A percentile compares a stretch with the other conserved stretches of the same genome.
Conservation (phyloP, 2,113 vertebrate species). For the Heterochromis multidens region DNA sequence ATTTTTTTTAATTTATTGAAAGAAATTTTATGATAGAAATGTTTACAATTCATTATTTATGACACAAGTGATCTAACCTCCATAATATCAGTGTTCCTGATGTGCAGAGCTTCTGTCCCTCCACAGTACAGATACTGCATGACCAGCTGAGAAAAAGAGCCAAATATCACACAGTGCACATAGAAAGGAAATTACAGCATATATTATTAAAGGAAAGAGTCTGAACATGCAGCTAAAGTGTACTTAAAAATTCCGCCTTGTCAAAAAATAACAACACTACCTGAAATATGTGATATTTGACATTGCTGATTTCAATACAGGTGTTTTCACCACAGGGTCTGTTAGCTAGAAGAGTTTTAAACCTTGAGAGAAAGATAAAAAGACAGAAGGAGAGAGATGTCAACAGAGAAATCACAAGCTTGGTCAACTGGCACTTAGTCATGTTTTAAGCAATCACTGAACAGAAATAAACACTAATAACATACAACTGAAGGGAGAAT, state of each 20-base stretch:
- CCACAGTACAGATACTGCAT: constrained; percentile 98
- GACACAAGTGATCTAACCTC: constrained; percentile 80
- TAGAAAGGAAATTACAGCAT: background rate
- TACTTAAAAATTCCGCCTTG: background rate
- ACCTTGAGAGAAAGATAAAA: constrained; percentile 69
- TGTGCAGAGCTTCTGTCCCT: constrained; percentile 91
- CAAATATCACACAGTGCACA: background rate
- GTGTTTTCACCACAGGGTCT: constrained; percentile 90
- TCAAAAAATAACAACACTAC: constrained; percentile 65
- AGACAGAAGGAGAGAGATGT: background rate
- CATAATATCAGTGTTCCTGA: constrained; percentile 95
- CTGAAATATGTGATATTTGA: constrained; percentile 98
- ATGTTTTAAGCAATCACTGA: background rate
- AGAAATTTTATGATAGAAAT: background rate
- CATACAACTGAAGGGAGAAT: background rate
- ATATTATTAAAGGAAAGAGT: background rate
- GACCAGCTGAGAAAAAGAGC: constrained; percentile 82
- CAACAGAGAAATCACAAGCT: background rate
- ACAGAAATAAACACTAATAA: background rate
- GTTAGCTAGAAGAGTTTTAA: constrained; percentile 93
- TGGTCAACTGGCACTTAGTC: background rate
- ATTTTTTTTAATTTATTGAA: background rate
- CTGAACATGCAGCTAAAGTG: background rate
- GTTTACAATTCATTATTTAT: background rate
- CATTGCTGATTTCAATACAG: constrained; percentile 97